These are phyloP conservation scores for Oligia strigilis DNA, from an alignment of 2,888 invertebrate genomes.

Conservation along the genomic window DNA sequence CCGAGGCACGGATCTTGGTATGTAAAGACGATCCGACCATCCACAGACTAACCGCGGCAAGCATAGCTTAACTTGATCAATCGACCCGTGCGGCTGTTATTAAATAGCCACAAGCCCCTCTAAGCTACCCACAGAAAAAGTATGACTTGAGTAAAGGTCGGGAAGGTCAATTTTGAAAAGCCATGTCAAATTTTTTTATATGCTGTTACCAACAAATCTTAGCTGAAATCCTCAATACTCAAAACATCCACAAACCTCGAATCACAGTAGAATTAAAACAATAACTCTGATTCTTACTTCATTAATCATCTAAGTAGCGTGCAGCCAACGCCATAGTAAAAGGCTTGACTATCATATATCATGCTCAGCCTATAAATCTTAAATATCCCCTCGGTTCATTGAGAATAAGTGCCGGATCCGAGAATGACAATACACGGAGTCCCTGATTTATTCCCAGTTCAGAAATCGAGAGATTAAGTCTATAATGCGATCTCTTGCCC, in stretches of 20 bases:
- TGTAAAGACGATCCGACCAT: neutral
- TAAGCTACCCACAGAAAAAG: neutral
- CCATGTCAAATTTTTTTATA: no score
- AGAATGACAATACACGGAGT: conserved; percentile 64
- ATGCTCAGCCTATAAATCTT: conserved; percentile 63
- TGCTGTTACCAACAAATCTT: conserved; percentile 7
- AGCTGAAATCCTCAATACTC: neutral
- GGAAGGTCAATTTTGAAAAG: neutral
- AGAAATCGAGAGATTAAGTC: conserved; percentile 67
- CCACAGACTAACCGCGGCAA: neutral
- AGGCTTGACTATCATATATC: conserved; percentile 56
- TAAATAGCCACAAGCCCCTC: neutral
- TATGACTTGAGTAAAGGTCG: neutral
- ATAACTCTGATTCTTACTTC: conserved; percentile 61
- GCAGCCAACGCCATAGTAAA: conserved; percentile 61
- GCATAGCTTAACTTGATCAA: neutral
- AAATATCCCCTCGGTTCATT: conserved; percentile 61
- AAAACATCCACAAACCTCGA: conserved; percentile 6
- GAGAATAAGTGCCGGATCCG: conserved; percentile 59
- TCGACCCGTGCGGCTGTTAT: neutral
- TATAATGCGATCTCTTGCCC: conserved; percentile 49
- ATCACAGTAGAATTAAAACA: conserved; percentile 55
- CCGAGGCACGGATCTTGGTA: neutral
- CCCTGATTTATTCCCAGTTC: conserved; percentile 59
- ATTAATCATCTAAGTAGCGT: conserved; percentile 64